phyloP scores from a whole-genome alignment of 2,797 vertebrate genomes.

The Clarias laeviceps region DNA sequence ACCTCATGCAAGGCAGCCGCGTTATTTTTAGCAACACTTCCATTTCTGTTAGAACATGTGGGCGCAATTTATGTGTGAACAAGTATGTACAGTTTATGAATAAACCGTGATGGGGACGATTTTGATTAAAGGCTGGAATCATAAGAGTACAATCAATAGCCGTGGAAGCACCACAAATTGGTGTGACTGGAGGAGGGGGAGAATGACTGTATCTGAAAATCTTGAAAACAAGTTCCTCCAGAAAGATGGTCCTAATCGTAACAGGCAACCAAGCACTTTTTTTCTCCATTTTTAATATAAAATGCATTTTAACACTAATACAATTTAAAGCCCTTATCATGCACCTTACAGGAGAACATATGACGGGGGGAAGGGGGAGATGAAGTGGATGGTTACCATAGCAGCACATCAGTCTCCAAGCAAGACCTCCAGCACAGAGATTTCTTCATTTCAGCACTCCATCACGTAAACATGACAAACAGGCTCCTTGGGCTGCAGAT shows the following conservation, averaged over 20 bases:
- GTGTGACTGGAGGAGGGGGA: background rate
- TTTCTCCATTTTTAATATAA: background rate
- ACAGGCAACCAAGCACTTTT: slow-evolving; percentile 43
- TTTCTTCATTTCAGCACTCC: slow-evolving; percentile 46
- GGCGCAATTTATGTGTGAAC: slow-evolving; percentile 5
- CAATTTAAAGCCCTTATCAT: slow-evolving; percentile 48
- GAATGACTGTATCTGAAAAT: background rate
- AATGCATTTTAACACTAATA: slow-evolving; percentile 6
- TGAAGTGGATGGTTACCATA: slow-evolving; percentile 43
- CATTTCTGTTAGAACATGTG: background rate
- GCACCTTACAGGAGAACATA: slow-evolving; percentile 41
- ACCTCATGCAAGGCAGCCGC: background rate
- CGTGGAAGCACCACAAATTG: background rate
- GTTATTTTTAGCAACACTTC: slow-evolving; percentile 23
- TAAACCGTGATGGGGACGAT: background rate
- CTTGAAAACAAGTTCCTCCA: background rate
- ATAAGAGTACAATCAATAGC: background rate
- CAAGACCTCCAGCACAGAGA: slow-evolving; percentile 32
- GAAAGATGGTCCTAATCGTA: background rate
- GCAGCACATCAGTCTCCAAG: slow-evolving; percentile 45
- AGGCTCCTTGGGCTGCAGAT: slow-evolving; percentile 20
- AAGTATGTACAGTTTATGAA: slow-evolving; percentile 7
- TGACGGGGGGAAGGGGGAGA: background rate
- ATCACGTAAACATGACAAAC: slow-evolving; percentile 29
- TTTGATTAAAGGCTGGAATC: slow-evolving; percentile 5